Evolutionary conservation across 2,888 invertebrate genomes (phyloP), one percentile per base, ranked within the genome.

Genomic region (Cylindroiulus punctatus): DNA sequence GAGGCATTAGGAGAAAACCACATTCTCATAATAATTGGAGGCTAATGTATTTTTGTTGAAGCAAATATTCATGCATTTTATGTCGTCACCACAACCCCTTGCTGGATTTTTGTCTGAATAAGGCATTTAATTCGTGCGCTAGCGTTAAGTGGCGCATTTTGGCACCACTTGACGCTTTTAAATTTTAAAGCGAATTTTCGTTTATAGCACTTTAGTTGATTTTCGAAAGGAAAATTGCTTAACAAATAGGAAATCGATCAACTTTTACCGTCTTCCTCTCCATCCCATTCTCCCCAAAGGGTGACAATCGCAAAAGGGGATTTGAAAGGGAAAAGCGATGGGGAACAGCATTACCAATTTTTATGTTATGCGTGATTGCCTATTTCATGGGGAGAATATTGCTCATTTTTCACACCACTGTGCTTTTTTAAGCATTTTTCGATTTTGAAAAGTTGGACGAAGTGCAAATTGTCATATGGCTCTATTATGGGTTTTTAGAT

Each of bases 391-490:
- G 52, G n/a, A n/a, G 19, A 52, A 52, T 52, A 52, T 52, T 52
- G 52, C 52, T 52, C 52, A 52, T 52, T 52, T 52, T 52, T 52
- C 52, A 52, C 52, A 52, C 52, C 19, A 52, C 19, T 19, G 19
- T 52, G 52, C n/a, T 19, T 52, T 52, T 52, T 52, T 52, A 19
- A 52, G 52, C 52, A 52, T 52, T 52, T 52, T 52, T 52, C 52
- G 52, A 52, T 52, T 52, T 52, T 52, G 19, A 19, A 52, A 52
- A 52, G 52, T 52, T 52, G 52, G 17, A 19, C 52, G 52, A n/a
- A 52, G 52, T 52, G 52, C 52, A 52, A 52, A 52, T 52, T 52
- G 52, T 52, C 52, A n/a, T 52, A 52, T 52, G 52, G 52, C 52
- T 52, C 52, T 52, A 52, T 52, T 52, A 52, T 52, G 52, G 19